Percentiles rank a stretch among this genome's conserved stretches.
phyloP scores from a whole-genome alignment of 2,797 vertebrate species.

The Phrynocephalus vlangalii region DNA sequence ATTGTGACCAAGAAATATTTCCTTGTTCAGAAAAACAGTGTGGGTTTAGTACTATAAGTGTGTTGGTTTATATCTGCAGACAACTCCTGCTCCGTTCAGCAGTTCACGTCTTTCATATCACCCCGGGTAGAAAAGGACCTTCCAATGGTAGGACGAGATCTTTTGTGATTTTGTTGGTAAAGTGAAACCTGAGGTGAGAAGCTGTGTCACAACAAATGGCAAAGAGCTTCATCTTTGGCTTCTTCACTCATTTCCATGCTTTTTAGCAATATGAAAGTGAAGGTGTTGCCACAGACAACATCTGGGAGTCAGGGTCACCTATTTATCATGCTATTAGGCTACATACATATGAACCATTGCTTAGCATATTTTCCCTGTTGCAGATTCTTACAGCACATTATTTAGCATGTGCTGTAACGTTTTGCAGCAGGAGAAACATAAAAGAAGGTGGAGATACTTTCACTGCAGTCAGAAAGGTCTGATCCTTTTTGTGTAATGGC shows the following conservation, averaged over 20 bases:
- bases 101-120: conserved; percentile 43
- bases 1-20: neutral
- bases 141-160: conserved; percentile 3
- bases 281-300: conserved; percentile 10
- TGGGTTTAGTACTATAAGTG: neutral
- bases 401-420: neutral
- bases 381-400: no score
- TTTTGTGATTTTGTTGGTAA: neutral
- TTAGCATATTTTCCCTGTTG: conserved; percentile 19
- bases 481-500: conserved; percentile 30
- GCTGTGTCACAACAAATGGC: conserved; percentile 42
- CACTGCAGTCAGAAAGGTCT: conserved; percentile 9
- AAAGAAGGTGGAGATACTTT: neutral
- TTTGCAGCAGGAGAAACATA: conserved; percentile 7
- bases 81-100: neutral
- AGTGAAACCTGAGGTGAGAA: conserved; percentile 41
- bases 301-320: conserved; percentile 11
- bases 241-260: conserved; percentile 18
- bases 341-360: conserved; percentile 31
- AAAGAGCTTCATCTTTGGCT: conserved; percentile 25
- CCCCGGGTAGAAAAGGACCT: conserved; percentile 10
- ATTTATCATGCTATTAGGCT: conserved; percentile 3
- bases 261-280: neutral
- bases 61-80: neutral
- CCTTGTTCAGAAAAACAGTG: neutral